Evolutionary conservation across 2,888 invertebrate genomes (phyloP), one percentile per base, ranked within the genome.

Genomic region (Drosophila birchii): DNA sequence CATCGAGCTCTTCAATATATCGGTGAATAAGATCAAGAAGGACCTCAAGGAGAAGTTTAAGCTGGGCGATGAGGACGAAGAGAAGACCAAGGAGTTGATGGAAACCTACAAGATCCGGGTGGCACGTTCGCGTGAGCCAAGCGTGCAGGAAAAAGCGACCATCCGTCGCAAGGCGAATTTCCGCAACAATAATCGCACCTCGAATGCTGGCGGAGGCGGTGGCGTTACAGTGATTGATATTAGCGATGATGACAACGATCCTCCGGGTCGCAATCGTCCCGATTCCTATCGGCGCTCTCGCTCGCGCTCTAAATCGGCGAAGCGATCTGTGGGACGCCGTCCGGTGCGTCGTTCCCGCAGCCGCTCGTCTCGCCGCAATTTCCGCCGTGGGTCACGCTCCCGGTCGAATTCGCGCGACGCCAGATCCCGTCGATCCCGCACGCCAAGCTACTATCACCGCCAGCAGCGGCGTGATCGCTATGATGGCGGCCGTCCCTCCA

Each of bases 1-100:
- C 95, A 95, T 95, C 62, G 96, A 96, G 78, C 91, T 97, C 9
- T 96, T 96, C 87, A 94, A 94, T 34, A 94, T 94, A 16, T 95
- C 96, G 82, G 89, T 96, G 6, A 94, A 94, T 62, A 92, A 93
- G 18, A 94, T 95, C 67, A 95, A 96, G 76, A 94, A 94, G 59
- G 96, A 96, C 76, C 94, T 97, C 11, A 94, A 95, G 81, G 94
- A 95, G 60, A 93, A 95, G 91, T 90, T 94, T 85, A 94, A 94
- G 87, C 80, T 94, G 83, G 91, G 93, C 2, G 93, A 93, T n/a
- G 93, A 93, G 43, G 91, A 91, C n/a, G 89, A 91, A 59, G 92
- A 92, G 62, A 90, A 88, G 53, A 90, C 92, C 6, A 91, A 91
- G 74, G 82, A 89, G 64, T 75, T 92, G 0, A 91, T 92, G 75